A percentile compares a stretch with the other conserved stretches of the same genome.
Evolutionary conservation across 1,140 invertebrate species (phyloP).

Genomic region (Dendrolimus kikuchii): DNA sequence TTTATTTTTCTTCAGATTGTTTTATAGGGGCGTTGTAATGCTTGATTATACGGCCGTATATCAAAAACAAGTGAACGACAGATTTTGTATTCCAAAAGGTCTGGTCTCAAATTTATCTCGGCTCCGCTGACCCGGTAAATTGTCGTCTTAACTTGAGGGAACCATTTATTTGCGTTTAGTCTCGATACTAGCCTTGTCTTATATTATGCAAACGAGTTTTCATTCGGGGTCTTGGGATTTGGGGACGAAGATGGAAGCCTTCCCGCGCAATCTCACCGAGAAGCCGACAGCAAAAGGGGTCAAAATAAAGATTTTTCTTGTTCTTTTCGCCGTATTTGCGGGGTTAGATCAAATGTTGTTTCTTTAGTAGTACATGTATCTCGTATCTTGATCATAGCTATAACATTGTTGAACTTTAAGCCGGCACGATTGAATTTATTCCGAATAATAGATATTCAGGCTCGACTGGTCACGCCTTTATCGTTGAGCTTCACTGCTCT

Average conservation of each 20-base stretch:
- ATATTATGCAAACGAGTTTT: slow-evolving; percentile 51
- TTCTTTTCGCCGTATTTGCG: slow-evolving; percentile 16
- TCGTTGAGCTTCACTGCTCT: not conserved
- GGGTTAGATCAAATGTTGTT: slow-evolving; percentile 9
- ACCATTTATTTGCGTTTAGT: slow-evolving; percentile 56
- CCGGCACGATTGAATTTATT: slow-evolving; percentile 7
- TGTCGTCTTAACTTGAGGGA: slow-evolving; percentile 45
- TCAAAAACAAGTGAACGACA: slow-evolving; percentile 25
- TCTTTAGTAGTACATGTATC: not conserved
- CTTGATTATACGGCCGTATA: slow-evolving; percentile 12
- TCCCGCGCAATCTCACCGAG: slow-evolving; percentile 20
- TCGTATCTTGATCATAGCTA: slow-evolving; percentile 2
- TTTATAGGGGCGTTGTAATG: no score
- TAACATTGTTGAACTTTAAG: slow-evolving; percentile 5
- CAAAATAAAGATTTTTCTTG: slow-evolving; percentile 14
- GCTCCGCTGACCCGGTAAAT: slow-evolving; percentile 48
- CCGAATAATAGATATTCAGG: slow-evolving; percentile 4
- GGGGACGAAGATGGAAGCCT: slow-evolving; percentile 15
- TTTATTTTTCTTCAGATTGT: no score
- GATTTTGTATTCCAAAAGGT: slow-evolving; percentile 37
- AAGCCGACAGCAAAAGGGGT: slow-evolving; percentile 24
- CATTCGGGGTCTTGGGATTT: slow-evolving; percentile 27
- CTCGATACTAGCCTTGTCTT: slow-evolving; percentile 39
- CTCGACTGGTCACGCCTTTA: slow-evolving; percentile 5
- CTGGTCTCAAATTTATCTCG: slow-evolving; percentile 39